Evolutionary conservation across 2,888 invertebrate genomes (phyloP).

Genomic region (Scotopteryx bipunctaria): DNA sequence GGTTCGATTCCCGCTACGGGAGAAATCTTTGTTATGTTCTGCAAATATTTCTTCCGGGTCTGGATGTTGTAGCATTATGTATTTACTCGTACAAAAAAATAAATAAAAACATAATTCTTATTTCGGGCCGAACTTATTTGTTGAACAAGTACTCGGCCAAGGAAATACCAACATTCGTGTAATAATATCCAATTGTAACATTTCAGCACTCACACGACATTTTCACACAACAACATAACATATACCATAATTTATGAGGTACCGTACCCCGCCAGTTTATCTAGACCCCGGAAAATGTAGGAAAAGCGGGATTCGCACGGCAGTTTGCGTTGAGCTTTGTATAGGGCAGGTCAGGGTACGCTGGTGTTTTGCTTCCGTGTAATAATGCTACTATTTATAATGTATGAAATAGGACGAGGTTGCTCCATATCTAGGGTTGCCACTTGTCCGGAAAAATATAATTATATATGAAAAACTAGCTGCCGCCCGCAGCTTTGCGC

Average conservation of each 20-base stretch:
- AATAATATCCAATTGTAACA: slow-evolving; percentile 28
- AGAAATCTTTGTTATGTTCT: no score
- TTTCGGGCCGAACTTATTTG: neutral
- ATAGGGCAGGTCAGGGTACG: slow-evolving; percentile 19
- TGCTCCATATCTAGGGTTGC: slow-evolving; percentile 18
- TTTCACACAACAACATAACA: slow-evolving; percentile 24
- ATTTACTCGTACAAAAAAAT: no score
- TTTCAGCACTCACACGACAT: slow-evolving; percentile 21
- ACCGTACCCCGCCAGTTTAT: slow-evolving; percentile 5
- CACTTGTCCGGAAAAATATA: neutral
- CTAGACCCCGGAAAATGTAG: slow-evolving; percentile 15
- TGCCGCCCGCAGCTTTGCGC: no score
- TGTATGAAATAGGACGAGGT: slow-evolving; percentile 36
- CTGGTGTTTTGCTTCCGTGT: slow-evolving; percentile 31
- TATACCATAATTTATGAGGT: slow-evolving; percentile 23
- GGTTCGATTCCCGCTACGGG: no score
- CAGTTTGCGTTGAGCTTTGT: slow-evolving; percentile 4
- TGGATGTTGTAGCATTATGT: no score
- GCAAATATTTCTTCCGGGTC: no score
- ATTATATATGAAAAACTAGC: no score
- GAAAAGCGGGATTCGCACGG: neutral
- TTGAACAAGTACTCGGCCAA: neutral
- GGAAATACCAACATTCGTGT: slow-evolving; percentile 15
- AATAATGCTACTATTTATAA: slow-evolving; percentile 35
- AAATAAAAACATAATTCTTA: no score